These are phyloP conservation scores for Agrochola circellaris DNA, from an alignment of 2,888 invertebrate species.

Conservation along the genomic window DNA sequence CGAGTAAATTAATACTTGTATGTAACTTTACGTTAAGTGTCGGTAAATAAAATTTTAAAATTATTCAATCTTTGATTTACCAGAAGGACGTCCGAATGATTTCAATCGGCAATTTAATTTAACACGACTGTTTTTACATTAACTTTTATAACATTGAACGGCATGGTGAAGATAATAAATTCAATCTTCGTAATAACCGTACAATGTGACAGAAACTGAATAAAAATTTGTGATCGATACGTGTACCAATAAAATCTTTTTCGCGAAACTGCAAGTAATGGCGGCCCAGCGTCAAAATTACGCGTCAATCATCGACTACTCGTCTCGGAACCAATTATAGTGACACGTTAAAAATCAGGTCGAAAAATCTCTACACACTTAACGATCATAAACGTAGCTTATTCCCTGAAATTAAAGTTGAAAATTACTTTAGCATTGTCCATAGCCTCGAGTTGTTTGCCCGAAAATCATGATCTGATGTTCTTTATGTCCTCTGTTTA, in stretches of 20 bases:
- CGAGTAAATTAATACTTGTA: conserved; percentile 51
- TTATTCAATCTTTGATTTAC: conserved; percentile 60
- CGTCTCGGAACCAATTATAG: conserved; percentile 76
- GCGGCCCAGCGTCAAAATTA: conserved; percentile 72
- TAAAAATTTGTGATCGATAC: conserved; percentile 67
- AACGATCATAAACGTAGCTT: conserved; percentile 67
- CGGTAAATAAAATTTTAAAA: conserved; percentile 53
- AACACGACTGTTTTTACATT: conserved; percentile 57
- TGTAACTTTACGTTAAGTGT: conserved; percentile 33
- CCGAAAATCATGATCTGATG: conserved; percentile 73
- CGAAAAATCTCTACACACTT: conserved; percentile 68
- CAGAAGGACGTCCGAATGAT: conserved; percentile 57
- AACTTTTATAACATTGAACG: conserved; percentile 64
- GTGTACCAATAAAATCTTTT: conserved; percentile 68
- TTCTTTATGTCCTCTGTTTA: conserved; percentile 77
- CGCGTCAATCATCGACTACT: conserved; percentile 77
- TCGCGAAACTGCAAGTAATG: conserved; percentile 71
- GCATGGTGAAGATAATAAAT: conserved; percentile 59
- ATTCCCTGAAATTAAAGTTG: conserved; percentile 65
- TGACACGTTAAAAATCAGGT: conserved; percentile 79
- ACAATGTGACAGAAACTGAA: conserved; percentile 64
- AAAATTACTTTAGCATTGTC: conserved; percentile 66
- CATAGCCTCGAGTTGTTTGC: conserved; percentile 69
- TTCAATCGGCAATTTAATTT: conserved; percentile 64
- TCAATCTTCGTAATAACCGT: conserved; percentile 63